Evolutionary conservation across 2,888 invertebrate genomes (phyloP), one percentile per base, ranked within the genome.

Genomic region (Lacanobia wlatinum): DNA sequence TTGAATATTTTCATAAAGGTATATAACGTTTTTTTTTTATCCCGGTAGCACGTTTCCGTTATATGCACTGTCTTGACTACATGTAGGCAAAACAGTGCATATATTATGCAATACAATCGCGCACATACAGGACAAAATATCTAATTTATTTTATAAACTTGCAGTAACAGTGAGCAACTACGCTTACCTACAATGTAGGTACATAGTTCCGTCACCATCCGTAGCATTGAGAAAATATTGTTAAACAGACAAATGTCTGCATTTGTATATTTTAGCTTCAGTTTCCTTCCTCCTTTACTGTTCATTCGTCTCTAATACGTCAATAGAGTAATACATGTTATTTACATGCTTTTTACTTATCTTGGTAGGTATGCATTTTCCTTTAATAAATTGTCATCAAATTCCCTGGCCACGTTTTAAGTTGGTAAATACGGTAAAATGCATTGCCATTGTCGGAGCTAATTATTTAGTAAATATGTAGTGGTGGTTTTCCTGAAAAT

Each of bases 351-450:
- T 59, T 21, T 40, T 8, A 59, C 18, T 48, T 76, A 76, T 69
- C 52, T 52, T 14, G 1, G 14, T 5, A 46, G 52, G 16, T 16
- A 10, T 40, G 40, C 40, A 46, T 59, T 73, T 76, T 68, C 77
- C 73, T 76, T 21, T 46, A 73, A 46, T 7, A 38, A n/a, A 14
- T 68, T 76, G 50, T 28, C 12, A 0, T 52, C 12, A 28, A 73
- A 52, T 46, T 76, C 48, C 50, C 56, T 66, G 12, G 23, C 40
- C 40, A 16, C 12, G 40, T 65, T 50, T 43, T 28, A 34, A 14
- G 43, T 38, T 38, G 5, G 66, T 65, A 66, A 66, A 76, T 43
- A 76, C 12, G 76, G 76, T 43, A 50, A 67, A 50, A 14, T n/a
- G 16, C 16, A 8, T 16, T 21, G 28, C n/a, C 18, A 56, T n/a